Percentiles rank a stretch among this genome's conserved stretches.
Evolutionary conservation across 2,113 vertebrate species (phyloP).

Genomic region (Malaclemys terrapin): DNA sequence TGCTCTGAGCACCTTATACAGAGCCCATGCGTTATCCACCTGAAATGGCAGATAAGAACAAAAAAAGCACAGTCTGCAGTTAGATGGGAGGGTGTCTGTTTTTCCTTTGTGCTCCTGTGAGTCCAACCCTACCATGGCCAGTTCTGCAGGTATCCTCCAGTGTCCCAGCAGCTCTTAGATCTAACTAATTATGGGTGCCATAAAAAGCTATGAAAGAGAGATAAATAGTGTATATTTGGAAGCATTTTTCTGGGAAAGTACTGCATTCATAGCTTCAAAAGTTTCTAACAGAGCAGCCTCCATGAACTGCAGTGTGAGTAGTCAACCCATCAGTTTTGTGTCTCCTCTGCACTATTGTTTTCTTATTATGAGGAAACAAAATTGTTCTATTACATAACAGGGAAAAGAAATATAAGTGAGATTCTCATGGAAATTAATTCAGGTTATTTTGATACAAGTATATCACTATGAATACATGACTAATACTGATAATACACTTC

Average conservation of each 20-base stretch:
- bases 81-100: not conserved
- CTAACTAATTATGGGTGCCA: not conserved
- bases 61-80: rapidly evolving
- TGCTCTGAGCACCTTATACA: not conserved
- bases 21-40: not conserved
- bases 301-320: not conserved
- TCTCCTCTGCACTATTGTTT: not conserved
- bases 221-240: not conserved
- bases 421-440: not conserved
- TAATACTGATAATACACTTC: not conserved
- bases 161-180: rapidly evolving
- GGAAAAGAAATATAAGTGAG: not conserved
- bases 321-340: not conserved
- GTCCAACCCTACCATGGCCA: rapidly evolving
- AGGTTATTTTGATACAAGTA: constrained; percentile 4
- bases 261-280: not conserved
- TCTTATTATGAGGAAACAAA: not conserved
- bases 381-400: not conserved
- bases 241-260: not conserved
- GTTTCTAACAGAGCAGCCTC: not conserved
- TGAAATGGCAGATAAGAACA: not conserved
- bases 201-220: not conserved
- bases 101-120: rapidly evolving
- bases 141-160: not conserved
- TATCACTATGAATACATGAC: not conserved